These are phyloP conservation scores for Eulemur albifrons DNA, from an alignment of 2,797 vertebrate genomes.

Conservation along the genomic window DNA sequence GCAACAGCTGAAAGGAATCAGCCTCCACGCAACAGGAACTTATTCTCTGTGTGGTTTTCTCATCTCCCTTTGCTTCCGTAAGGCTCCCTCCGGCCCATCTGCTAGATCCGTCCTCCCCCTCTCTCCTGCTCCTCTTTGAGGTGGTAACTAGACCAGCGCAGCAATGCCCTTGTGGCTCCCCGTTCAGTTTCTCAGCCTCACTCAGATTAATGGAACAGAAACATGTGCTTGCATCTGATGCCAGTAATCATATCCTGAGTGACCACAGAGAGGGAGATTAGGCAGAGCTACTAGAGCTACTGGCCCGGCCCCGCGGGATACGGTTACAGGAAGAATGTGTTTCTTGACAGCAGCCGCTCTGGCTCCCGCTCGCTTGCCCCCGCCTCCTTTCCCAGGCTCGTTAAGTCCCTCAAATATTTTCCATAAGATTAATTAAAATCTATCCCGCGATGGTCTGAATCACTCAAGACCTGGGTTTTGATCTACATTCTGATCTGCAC, in stretches of 20 bases:
- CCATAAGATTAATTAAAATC: constrained; percentile 55
- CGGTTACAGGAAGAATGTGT: constrained; percentile 71
- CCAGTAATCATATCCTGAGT: constrained; percentile 68
- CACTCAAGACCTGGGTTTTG: constrained; percentile 11
- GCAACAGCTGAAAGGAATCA: constrained; percentile 78
- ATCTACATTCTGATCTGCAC: not conserved
- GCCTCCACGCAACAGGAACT: constrained; percentile 64
- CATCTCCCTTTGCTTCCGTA: constrained; percentile 50
- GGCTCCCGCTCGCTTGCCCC: not conserved
- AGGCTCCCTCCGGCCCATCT: constrained; percentile 61
- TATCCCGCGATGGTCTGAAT: not conserved
- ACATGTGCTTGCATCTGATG: constrained; percentile 74
- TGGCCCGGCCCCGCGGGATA: constrained; percentile 37
- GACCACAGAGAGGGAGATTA: constrained; percentile 64
- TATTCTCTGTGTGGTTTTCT: constrained; percentile 54
- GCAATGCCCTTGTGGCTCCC: constrained; percentile 61
- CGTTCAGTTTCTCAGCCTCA: constrained; percentile 70
- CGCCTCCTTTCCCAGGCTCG: not conserved
- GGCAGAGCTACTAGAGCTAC: constrained; percentile 45
- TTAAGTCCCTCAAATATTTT: constrained; percentile 44
- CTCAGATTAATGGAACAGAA: constrained; percentile 74
- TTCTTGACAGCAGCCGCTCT: constrained; percentile 45
- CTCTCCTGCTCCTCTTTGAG: constrained; percentile 65
- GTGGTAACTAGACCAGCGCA: constrained; percentile 63
- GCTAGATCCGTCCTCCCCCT: constrained; percentile 44